These are phyloP conservation scores for Drosophila guanche DNA, from an alignment of 1,140 invertebrate species.

Conservation along the genomic window DNA sequence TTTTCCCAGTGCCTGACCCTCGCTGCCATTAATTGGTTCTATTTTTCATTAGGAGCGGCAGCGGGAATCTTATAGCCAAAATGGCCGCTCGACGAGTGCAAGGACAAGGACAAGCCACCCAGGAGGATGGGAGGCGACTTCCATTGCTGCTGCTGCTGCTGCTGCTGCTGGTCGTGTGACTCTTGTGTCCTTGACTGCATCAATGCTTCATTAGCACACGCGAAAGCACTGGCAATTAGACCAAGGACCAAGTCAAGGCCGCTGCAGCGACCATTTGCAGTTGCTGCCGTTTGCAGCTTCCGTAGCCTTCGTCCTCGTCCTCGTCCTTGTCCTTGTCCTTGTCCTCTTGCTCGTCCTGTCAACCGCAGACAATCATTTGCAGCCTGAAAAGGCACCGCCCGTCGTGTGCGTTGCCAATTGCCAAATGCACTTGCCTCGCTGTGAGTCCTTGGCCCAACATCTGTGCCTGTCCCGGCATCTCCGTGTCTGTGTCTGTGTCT, in stretches of 20 bases:
- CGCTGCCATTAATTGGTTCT: slow-evolving; percentile 58
- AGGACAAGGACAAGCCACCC: slow-evolving; percentile 69
- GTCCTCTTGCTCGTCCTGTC: slow-evolving; percentile 24
- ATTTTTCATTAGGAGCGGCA: slow-evolving; percentile 43
- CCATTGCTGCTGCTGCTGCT: slow-evolving; percentile 20
- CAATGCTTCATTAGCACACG: slow-evolving; percentile 35
- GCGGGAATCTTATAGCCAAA: slow-evolving; percentile 8
- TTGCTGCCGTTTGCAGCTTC: slow-evolving; percentile 67
- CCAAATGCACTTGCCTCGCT: slow-evolving; percentile 54
- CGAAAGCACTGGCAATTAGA: slow-evolving; percentile 41
- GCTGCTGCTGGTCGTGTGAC: slow-evolving; percentile 69
- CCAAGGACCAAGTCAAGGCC: slow-evolving; percentile 67
- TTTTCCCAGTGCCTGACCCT: slow-evolving; percentile 26
- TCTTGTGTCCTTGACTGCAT: slow-evolving; percentile 46
- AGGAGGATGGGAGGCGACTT: slow-evolving; percentile 26
- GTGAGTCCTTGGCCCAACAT: slow-evolving; percentile 43
- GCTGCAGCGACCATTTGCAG: slow-evolving; percentile 59
- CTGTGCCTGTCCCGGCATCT: slow-evolving; percentile 15
- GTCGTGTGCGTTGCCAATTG: slow-evolving; percentile 58
- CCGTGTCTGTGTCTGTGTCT: slow-evolving; percentile 19
- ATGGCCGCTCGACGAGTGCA: slow-evolving; percentile 33
- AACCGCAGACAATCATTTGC: slow-evolving; percentile 74
- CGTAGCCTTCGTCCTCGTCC: slow-evolving; percentile 26
- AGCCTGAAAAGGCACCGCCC: slow-evolving; percentile 29
- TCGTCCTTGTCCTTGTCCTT: not conserved